Conservation (phyloP, 2,888 invertebrate genomes). For the Aromia moschata region DNA sequence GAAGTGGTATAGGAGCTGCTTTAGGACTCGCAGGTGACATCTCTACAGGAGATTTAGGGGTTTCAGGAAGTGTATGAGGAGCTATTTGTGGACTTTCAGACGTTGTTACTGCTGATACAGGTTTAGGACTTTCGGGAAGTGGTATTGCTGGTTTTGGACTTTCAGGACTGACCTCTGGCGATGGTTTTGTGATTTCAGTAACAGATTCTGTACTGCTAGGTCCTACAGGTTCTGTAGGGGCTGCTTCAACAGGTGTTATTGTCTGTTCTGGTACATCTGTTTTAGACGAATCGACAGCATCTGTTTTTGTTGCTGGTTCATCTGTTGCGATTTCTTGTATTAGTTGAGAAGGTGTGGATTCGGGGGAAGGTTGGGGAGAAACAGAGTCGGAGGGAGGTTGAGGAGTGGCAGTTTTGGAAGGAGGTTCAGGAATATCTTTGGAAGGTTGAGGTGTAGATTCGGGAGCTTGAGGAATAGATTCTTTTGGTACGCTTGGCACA, state of each 20-base stretch:
- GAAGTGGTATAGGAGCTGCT: constrained; percentile 8
- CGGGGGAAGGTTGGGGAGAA: constrained; percentile 34
- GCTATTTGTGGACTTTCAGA: constrained; percentile 24
- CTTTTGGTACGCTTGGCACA: constrained; percentile 30
- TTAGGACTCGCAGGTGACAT: neutral
- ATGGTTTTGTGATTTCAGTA: constrained; percentile 5
- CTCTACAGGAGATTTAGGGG: constrained; percentile 26
- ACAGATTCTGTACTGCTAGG: constrained; percentile 2
- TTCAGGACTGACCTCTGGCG: constrained; percentile 26
- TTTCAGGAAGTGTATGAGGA: constrained; percentile 21
- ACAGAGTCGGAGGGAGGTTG: neutral
- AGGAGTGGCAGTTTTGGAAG: neutral
- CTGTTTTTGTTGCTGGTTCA: constrained; percentile 13
- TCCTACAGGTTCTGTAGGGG: constrained; percentile 38
- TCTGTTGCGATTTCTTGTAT: constrained; percentile 31
- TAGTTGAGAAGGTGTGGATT: constrained; percentile 39
- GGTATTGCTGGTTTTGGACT: neutral
- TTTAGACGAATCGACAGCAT: constrained; percentile 4
- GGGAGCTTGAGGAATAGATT: constrained; percentile 29
- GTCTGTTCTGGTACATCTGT: neutral
- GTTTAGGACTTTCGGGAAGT: constrained; percentile 17
- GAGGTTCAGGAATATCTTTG: neutral
- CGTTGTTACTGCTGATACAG: constrained; percentile 9
- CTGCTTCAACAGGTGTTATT: neutral
- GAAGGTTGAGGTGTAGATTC: constrained; percentile 31